Percentiles rank a stretch among this genome's conserved stretches.
Evolutionary conservation across 2,113 vertebrate species (phyloP).

Genomic region (Ameiurus melas): DNA sequence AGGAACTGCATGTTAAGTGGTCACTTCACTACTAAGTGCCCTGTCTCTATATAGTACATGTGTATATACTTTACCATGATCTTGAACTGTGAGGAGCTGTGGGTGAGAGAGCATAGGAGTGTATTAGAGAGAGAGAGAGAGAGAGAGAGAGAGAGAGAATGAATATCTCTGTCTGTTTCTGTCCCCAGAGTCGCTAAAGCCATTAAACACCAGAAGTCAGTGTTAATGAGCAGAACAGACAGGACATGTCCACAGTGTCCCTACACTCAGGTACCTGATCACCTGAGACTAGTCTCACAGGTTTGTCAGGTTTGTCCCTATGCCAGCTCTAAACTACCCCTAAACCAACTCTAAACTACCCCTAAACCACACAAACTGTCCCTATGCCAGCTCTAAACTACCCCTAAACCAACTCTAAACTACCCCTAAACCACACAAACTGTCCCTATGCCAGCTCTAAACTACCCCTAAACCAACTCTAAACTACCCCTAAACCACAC

Average conservation of each 20-base stretch:
- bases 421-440: not conserved
- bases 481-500: no score
- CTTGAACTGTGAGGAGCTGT: not conserved
- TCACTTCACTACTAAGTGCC: not conserved
- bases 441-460: not conserved
- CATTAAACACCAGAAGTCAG: slow-evolving; percentile 21
- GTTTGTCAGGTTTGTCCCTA: no score
- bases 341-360: not conserved
- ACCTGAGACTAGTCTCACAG: not conserved
- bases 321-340: no score
- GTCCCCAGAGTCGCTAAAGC: slow-evolving; percentile 28
- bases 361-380: not conserved
- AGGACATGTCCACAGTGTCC: not conserved
- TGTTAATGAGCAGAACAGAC: slow-evolving; percentile 18
- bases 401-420: not conserved
- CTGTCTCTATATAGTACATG: not conserved
- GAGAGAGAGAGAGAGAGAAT: not conserved
- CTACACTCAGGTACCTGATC: not conserved
- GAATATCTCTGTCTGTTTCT: slow-evolving; percentile 9
- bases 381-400: not conserved
- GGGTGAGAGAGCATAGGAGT: not conserved
- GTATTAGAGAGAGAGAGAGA: not conserved
- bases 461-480: not conserved
- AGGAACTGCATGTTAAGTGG: not conserved
- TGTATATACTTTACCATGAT: not conserved